Evolutionary conservation across 1,140 invertebrate genomes (phyloP), one percentile per base, ranked within the genome.

Genomic region (Scaptomyza montana): DNA sequence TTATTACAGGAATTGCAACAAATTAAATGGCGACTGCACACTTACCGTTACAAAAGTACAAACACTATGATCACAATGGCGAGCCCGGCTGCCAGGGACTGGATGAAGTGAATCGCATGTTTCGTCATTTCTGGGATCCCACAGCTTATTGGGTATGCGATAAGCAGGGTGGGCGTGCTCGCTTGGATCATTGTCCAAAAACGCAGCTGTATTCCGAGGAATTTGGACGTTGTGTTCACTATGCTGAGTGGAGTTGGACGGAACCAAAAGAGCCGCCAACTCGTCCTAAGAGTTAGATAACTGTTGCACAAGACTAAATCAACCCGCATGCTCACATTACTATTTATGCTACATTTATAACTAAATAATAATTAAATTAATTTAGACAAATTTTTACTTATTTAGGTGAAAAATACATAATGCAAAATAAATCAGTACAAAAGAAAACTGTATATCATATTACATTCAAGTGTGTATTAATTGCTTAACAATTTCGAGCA

Each of bases 101-200:
- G 45, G 90, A 90, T 7, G 90, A 91, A 53, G 54, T 91, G 45
- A 90, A 91, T 51, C 78, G 79, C 55, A 86, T 90, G 80, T 91
- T 90, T 59, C 84, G 90, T 5, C 86, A 91, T 41, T 91, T 84
- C 68, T 91, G 90, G 90, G 90, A 91, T 77, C 90, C 90, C 19
- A 91, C 90, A 4, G 74, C 84, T 0, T 91, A 89, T 66, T 91
- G 90, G 90, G 74, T 84, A 51, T 91, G 90, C 60, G 90, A 90
- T 2, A 81, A 65, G 68, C 84, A 84, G 60, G 90, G 90, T 10
- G 77, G 78, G 5, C 80, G 73, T 0, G 90, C 90, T 5, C 76
- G 78, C 39, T 67, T 90, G 5, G 72, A 80, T 54, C 87, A 73
- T 30, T 91, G 90, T 47, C 77, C 78, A 3, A 50, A 80, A 30